Conservation (phyloP, 2,797 vertebrate species). For the Podarcis siculus region DNA sequence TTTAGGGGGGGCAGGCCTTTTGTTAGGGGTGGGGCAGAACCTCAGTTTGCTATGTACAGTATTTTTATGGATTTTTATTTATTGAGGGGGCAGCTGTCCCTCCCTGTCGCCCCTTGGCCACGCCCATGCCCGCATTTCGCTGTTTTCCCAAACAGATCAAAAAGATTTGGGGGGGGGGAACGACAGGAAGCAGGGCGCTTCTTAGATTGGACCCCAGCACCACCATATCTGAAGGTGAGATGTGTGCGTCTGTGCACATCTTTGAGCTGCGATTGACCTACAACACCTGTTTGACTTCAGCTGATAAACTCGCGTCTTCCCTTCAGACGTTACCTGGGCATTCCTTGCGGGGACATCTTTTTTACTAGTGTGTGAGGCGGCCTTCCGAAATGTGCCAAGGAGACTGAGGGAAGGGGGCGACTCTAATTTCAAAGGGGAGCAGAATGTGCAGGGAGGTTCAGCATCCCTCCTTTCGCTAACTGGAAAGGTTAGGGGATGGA, state of each 20-base stretch:
- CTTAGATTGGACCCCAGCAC: not conserved
- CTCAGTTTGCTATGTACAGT: too few species aligned
- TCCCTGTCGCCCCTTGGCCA: too few species aligned
- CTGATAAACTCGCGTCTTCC: not conserved
- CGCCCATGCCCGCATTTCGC: not conserved
- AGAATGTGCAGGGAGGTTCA: too few species aligned
- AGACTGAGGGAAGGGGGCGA: not conserved
- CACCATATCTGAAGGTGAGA: not conserved
- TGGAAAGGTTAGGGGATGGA: not conserved
- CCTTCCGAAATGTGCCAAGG: not conserved
- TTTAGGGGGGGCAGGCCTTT: too few species aligned
- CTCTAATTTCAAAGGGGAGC: not conserved
- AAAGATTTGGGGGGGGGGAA: not conserved
- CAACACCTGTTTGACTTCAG: not conserved
- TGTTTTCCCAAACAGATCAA: not conserved
- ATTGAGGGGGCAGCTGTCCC: too few species aligned
- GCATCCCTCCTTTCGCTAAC: not conserved
- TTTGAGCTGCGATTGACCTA: too few species aligned
- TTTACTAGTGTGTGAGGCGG: too few species aligned
- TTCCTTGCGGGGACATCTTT: not conserved
- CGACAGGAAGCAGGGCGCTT: too few species aligned
- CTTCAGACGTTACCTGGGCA: not conserved
- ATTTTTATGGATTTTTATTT: too few species aligned
- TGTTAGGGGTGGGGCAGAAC: too few species aligned
- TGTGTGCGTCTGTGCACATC: too few species aligned